Percentiles rank a stretch among this genome's conserved stretches.
phyloP scores from a whole-genome alignment of 2,113 vertebrate genomes.

The Rutilus rutilus region DNA sequence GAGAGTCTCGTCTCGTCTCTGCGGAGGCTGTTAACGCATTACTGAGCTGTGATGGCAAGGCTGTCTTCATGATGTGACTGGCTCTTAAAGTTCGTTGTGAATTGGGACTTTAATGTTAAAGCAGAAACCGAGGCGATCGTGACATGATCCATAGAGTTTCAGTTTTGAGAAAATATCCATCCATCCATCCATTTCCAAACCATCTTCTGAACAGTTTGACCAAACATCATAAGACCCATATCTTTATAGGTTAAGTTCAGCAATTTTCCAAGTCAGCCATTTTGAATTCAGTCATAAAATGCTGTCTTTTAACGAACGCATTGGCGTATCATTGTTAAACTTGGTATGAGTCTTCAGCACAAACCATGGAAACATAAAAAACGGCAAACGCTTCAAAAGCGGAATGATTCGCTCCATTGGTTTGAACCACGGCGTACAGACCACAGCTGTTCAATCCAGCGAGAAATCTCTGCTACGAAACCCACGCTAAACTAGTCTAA shows the following conservation, averaged over 20 bases:
- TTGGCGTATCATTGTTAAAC: too few relatives aligned
- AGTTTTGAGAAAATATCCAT: background rate
- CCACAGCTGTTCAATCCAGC: background rate
- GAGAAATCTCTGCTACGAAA: background rate
- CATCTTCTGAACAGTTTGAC: background rate
- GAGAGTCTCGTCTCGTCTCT: background rate
- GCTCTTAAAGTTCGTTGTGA: background rate
- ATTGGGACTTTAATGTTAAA: slow-evolving; percentile 1
- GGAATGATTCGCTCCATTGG: too few relatives aligned
- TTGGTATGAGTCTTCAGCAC: too few relatives aligned
- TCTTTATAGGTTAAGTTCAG: background rate
- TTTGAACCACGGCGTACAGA: background rate
- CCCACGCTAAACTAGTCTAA: background rate
- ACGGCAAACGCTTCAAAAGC: too few relatives aligned
- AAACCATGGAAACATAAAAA: too few relatives aligned
- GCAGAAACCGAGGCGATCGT: background rate
- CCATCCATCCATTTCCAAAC: background rate
- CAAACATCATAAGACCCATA: background rate
- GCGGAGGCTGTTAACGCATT: background rate
- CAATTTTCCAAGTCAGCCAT: background rate
- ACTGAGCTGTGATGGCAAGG: background rate
- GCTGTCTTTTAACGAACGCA: too few relatives aligned
- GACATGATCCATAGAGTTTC: background rate
- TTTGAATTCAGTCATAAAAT: background rate
- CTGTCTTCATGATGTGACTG: background rate